Conservation (phyloP, 2,888 invertebrate genomes). For the Cryptocephalus primarius region DNA sequence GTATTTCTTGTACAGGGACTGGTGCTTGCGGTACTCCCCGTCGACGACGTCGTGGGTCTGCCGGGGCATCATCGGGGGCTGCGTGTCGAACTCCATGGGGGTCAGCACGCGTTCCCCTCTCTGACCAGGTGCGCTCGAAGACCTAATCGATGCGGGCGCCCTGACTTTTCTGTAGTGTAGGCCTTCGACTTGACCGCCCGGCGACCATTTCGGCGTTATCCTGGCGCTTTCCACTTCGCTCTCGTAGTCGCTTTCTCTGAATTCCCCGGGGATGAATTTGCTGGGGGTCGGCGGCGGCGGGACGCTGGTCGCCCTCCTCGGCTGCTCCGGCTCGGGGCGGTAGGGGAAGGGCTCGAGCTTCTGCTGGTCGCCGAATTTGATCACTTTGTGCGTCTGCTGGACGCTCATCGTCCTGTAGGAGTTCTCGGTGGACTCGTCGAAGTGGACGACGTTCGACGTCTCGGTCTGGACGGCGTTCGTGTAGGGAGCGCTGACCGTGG, state of each 20-base stretch:
- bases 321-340: conserved; percentile 35
- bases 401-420: conserved; percentile 54
- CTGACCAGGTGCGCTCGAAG: conserved; percentile 41
- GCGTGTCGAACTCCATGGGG: conserved; percentile 51
- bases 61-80: conserved; percentile 39
- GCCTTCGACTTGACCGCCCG: conserved; percentile 47
- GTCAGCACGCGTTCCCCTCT: conserved; percentile 42
- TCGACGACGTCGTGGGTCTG: conserved; percentile 16
- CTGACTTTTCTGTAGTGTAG: conserved; percentile 51
- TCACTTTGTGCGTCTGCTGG: conserved; percentile 57
- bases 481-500: conserved; percentile 44
- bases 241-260: conserved; percentile 58
- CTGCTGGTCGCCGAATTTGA: conserved; percentile 48
- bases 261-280: conserved; percentile 54
- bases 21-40: conserved; percentile 15
- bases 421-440: conserved; percentile 57
- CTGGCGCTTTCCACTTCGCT: conserved; percentile 51
- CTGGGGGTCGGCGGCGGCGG: conserved; percentile 48
- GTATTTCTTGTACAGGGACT: conserved; percentile 22
- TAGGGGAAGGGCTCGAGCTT: conserved; percentile 40
- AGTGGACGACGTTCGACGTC: conserved; percentile 57
- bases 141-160: conserved; percentile 40
- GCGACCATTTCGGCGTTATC: conserved; percentile 55
- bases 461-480: conserved; percentile 55
- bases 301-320: conserved; percentile 29